Percentiles rank a stretch among this genome's conserved stretches.
Evolutionary conservation across 2,113 vertebrate species (phyloP).

Genomic region (Galemys pyrenaicus): DNA sequence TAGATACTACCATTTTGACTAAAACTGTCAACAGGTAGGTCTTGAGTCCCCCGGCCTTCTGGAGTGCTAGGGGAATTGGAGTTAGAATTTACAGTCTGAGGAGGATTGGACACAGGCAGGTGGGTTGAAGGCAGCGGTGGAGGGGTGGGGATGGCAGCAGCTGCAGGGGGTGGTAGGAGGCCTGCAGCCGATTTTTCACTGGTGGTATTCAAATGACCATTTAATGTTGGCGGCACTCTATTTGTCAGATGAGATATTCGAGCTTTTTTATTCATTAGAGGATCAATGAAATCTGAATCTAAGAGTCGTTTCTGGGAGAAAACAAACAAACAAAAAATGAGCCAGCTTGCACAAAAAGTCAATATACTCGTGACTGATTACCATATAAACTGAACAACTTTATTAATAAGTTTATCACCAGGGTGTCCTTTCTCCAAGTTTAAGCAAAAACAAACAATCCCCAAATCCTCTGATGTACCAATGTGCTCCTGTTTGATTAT

Average conservation of each 20-base stretch:
- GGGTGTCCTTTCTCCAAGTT: neutral
- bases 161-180: slow-evolving; percentile 74
- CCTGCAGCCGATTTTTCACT: slow-evolving; percentile 81
- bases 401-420: slow-evolving; percentile 1
- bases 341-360: neutral
- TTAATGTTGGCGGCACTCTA: slow-evolving; percentile 81
- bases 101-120: slow-evolving; percentile 85
- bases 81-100: slow-evolving; percentile 87
- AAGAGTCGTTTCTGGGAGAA: slow-evolving; percentile 86
- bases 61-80: slow-evolving; percentile 92
- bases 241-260: slow-evolving; percentile 90
- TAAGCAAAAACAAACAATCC: neutral
- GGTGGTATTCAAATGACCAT: slow-evolving; percentile 76
- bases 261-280: slow-evolving; percentile 90
- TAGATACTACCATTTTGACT: slow-evolving; percentile 84
- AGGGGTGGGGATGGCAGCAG: slow-evolving; percentile 74
- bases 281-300: slow-evolving; percentile 87
- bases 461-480: neutral
- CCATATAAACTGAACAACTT: neutral
- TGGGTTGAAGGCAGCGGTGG: slow-evolving; percentile 80
- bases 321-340: neutral
- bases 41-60: slow-evolving; percentile 90
- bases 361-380: neutral
- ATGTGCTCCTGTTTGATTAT: neutral
- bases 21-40: slow-evolving; percentile 87